phyloP scores from a whole-genome alignment of 2,888 invertebrate genomes.

The Torymus aiolomorphi region DNA sequence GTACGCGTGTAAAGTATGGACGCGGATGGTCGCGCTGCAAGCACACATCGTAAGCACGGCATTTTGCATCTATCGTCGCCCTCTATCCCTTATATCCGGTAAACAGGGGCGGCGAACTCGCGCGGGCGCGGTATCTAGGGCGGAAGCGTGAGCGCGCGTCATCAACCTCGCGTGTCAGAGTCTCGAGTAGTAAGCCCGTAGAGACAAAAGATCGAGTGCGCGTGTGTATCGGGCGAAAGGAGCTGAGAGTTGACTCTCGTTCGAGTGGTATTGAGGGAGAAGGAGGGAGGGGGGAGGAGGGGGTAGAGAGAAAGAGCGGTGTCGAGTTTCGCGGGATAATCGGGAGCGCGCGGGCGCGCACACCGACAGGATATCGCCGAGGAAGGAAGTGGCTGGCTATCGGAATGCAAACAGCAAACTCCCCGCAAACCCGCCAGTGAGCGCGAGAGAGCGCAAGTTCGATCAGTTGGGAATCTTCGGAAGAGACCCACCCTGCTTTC shows the following conservation, averaged over 20 bases:
- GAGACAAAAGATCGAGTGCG: no score
- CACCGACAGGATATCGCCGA: constrained; percentile 33
- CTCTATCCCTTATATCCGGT: constrained; percentile 44
- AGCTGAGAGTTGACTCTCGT: no score
- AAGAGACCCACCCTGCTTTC: neutral
- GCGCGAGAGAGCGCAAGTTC: constrained; percentile 42
- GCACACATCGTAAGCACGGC: no score
- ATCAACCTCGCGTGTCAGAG: constrained; percentile 20
- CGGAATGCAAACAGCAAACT: constrained; percentile 66
- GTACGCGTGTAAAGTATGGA: no score
- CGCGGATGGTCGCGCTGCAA: no score
- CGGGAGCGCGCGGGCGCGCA: neutral
- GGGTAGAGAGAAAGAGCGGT: neutral
- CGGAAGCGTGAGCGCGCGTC: constrained; percentile 34
- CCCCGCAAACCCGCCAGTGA: neutral
- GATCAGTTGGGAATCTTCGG: constrained; percentile 50
- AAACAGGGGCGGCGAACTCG: constrained; percentile 39
- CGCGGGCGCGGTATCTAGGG: neutral
- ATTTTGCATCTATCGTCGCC: neutral
- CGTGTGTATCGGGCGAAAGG: no score
- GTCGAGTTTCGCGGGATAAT: constrained; percentile 49
- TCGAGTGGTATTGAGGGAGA: neutral
- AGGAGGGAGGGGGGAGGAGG: neutral
- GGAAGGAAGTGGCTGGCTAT: constrained; percentile 63
- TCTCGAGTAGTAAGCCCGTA: no score